phyloP scores from a whole-genome alignment of 2,113 vertebrate genomes.

The Oncorhynchus mykiss region DNA sequence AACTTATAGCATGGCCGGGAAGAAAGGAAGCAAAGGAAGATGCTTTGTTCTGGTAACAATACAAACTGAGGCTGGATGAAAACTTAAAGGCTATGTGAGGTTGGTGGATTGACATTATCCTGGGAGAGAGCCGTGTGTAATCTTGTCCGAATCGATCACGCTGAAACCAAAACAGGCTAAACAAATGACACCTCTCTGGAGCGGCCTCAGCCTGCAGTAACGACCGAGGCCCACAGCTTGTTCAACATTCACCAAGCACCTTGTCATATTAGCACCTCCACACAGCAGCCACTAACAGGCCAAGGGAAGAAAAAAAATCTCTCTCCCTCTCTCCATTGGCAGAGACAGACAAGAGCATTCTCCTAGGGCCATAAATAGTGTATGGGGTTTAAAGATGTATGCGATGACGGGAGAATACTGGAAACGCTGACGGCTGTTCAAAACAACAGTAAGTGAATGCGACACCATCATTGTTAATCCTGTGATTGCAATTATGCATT shows the following conservation, averaged over 20 bases:
- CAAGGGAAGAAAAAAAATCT: constrained; percentile 15
- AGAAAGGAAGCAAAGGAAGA: background rate
- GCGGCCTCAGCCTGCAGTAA: background rate
- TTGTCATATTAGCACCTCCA: constrained; percentile 39
- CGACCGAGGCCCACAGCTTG: background rate
- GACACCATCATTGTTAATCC: constrained; percentile 40
- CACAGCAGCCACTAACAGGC: constrained; percentile 33
- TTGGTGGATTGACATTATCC: background rate
- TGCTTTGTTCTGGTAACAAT: background rate
- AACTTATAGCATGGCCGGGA: background rate
- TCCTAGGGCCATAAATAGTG: constrained; percentile 4
- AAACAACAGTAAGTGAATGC: constrained; percentile 27
- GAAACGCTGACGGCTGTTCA: background rate
- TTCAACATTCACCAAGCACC: constrained; percentile 43
- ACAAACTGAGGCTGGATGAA: background rate
- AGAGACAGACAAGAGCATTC: constrained; percentile 12
- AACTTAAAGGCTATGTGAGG: background rate
- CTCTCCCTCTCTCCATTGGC: constrained; percentile 9
- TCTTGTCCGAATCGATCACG: constrained; percentile 20
- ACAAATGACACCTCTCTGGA: constrained; percentile 10
- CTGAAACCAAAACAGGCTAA: constrained; percentile 7
- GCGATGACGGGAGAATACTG: background rate
- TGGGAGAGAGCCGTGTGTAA: constrained; percentile 3
- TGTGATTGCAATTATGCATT: constrained; percentile 22
- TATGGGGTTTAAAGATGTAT: background rate